Percentiles rank a stretch among this genome's conserved stretches.
Conservation (phyloP, 2,797 vertebrate genomes). For the Takifugu rubripes region DNA sequence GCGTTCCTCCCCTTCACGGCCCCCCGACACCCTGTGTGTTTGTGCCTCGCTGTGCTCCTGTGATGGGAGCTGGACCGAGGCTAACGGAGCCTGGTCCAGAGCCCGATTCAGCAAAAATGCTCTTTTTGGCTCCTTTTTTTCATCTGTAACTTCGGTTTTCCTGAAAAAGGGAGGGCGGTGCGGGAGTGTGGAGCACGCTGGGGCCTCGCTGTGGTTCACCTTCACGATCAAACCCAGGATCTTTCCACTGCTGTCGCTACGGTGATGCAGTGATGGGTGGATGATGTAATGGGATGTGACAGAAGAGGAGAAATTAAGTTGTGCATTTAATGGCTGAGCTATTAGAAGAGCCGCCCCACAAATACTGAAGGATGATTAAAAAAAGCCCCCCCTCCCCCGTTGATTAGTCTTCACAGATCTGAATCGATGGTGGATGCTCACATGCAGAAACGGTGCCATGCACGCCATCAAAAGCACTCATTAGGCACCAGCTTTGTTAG, state of each 20-base stretch:
- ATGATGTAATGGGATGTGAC: conserved; percentile 43
- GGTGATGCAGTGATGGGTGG: conserved; percentile 25
- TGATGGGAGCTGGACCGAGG: conserved; percentile 7
- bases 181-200: too few relatives aligned
- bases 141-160: not conserved
- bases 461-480: conserved; percentile 13
- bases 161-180: too few relatives aligned
- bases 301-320: conserved; percentile 50
- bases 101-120: not conserved
- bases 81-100: conserved; percentile 6
- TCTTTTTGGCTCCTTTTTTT: not conserved
- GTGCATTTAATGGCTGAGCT: conserved; percentile 26
- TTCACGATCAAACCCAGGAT: too few relatives aligned
- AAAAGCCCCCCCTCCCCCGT: not conserved
- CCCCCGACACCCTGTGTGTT: not conserved
- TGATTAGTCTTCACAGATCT: not conserved
- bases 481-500: conserved; percentile 18
- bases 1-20: not conserved
- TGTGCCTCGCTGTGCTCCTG: not conserved
- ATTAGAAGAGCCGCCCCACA: conserved; percentile 8
- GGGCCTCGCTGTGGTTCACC: too few relatives aligned
- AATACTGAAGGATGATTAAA: too few relatives aligned
- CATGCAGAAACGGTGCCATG: not conserved
- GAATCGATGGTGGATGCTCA: not conserved
- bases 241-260: too few relatives aligned